Evolutionary conservation across 2,888 invertebrate genomes (phyloP), one percentile per base, ranked within the genome.

Genomic region (Stomorhina lunata): DNA sequence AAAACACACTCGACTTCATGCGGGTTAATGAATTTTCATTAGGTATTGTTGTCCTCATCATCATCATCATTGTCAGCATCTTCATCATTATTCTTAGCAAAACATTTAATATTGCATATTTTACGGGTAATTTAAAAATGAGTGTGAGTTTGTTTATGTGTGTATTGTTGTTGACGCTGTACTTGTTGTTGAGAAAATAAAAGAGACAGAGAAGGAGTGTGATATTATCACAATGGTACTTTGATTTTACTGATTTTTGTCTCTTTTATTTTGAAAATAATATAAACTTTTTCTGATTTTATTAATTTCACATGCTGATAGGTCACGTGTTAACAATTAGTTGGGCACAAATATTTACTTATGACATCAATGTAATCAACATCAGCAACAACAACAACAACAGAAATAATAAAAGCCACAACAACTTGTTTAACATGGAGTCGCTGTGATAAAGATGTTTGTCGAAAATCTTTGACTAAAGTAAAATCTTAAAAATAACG

Each of bases 241-340:
- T 75, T 75, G 57, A 79, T 71, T 66, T 59, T 73, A 37, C n/a
- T n/a, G n/a, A n/a, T 53, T 45, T 32, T 15, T 15, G 2, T 27
- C n/a, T 25, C 17, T 20, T 48, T 32, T 53, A 27, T 55, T 27
- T 59, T 50, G 22, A 59, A 34, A 45, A 37, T 48, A 57, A 77
- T 57, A 71, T 57, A 48, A 73, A 77, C 15, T 63, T 73, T 68
- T n/a, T 71, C 59, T 82, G 82, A 82, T 79, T 82, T 82, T 71
- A 59, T 65, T 71, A 82, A 73, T 75, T 82, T 84, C 75, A 78
- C 81, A 79, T 81, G 88, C 86, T 88, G 89, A 89, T 89, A 89
- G 86, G 86, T 85, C 89, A 89, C 89, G 89, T 89, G 89, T 86
- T 86, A 84, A 86, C 89, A 89, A 89, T 89, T 89, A 89, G 86